These are phyloP conservation scores for Colistium nudipinnis DNA, from an alignment of 2,113 vertebrate species.

Conservation along the genomic window DNA sequence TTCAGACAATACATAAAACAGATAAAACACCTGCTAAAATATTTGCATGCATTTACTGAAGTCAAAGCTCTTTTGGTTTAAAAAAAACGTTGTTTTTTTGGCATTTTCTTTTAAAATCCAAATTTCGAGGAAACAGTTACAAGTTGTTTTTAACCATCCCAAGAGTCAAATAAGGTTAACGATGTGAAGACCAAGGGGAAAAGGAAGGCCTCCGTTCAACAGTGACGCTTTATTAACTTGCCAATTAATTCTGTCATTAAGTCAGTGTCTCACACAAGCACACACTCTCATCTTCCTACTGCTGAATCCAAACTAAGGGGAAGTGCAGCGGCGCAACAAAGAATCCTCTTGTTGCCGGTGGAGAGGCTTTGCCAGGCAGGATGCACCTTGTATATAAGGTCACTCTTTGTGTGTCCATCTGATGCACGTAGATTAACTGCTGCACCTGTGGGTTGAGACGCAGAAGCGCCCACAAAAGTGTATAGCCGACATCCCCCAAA, in stretches of 20 bases:
- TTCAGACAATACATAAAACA: no score
- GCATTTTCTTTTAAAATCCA: not conserved
- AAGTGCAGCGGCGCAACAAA: conserved; percentile 69
- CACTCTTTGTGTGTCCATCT: conserved; percentile 36
- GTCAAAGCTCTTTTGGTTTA: not conserved
- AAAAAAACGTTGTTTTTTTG: not conserved
- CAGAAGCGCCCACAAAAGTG: conserved; percentile 15
- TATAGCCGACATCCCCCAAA: not conserved
- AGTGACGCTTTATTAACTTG: conserved; percentile 19
- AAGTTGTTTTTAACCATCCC: no score
- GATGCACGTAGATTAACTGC: conserved; percentile 63
- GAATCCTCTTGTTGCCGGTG: conserved; percentile 46
- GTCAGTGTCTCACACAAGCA: conserved; percentile 26
- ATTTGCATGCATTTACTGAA: not conserved
- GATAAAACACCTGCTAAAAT: not conserved
- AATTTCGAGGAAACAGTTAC: not conserved
- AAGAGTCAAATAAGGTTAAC: conserved; percentile 7
- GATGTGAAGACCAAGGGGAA: conserved; percentile 2
- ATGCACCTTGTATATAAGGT: conserved; percentile 51
- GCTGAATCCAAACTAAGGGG: conserved; percentile 51
- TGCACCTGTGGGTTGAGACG: conserved; percentile 48
- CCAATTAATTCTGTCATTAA: conserved; percentile 44
- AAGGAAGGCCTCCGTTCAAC: conserved; percentile 9
- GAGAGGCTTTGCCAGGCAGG: conserved; percentile 63
- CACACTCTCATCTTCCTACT: conserved; percentile 11